Evolutionary conservation across 2,113 vertebrate genomes (phyloP).

Genomic region (Notothenia rossii): DNA sequence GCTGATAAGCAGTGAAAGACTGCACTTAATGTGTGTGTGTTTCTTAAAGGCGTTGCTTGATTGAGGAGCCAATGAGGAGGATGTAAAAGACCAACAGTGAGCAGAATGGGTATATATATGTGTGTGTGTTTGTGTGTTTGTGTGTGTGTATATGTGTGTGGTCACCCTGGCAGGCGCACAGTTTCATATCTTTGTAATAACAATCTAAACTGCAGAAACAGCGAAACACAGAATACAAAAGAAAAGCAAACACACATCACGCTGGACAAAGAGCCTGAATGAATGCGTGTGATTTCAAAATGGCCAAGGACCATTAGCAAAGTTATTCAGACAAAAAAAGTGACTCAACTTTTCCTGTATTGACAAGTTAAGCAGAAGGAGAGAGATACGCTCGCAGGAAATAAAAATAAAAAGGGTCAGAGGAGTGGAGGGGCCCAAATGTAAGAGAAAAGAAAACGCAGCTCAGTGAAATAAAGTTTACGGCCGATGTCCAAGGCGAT

Average conservation of each 20-base stretch:
- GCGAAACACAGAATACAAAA: constrained; percentile 64
- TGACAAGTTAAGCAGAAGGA: constrained; percentile 46
- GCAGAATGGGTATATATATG: constrained; percentile 33
- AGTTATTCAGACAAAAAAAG: constrained; percentile 44
- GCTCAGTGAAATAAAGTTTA: constrained; percentile 53
- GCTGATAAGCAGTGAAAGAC: constrained; percentile 81
- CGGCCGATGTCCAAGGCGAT: constrained; percentile 27
- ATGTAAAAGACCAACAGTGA: constrained; percentile 68
- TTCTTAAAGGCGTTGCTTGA: constrained; percentile 75
- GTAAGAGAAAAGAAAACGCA: background rate
- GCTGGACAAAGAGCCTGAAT: constrained; percentile 56
- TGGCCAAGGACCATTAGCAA: constrained; percentile 65
- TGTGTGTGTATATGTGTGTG: constrained; percentile 41
- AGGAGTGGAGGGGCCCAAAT: constrained; percentile 11
- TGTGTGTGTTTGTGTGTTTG: constrained; percentile 6
- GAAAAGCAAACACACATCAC: constrained; percentile 54
- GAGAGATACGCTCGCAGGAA: background rate
- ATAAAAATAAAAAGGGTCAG: background rate
- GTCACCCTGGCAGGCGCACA: constrained; percentile 28
- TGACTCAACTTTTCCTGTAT: constrained; percentile 67
- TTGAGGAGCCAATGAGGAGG: constrained; percentile 70
- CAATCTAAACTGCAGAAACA: constrained; percentile 64
- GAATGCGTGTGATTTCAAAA: constrained; percentile 41
- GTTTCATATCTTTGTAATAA: constrained; percentile 75
- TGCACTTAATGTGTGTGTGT: constrained; percentile 81